Base-by-base conservation (phyloP, 2,888 invertebrate species). In the Ceraclea dissimilis region DNA sequence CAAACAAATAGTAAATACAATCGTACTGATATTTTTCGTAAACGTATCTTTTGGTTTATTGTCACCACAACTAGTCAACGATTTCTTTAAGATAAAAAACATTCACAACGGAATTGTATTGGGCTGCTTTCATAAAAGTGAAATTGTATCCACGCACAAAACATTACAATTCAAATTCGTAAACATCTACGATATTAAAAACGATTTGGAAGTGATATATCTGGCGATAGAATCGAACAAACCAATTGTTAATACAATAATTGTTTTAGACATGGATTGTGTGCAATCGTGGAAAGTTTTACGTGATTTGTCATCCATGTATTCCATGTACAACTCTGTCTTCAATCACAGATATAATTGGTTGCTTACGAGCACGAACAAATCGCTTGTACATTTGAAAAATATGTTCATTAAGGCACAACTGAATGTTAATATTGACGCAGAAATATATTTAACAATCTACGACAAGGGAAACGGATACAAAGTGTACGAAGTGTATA, bases 401-500 rank as follows among this genome's bases (percentile, higher is more conserved):
- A 57, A 67, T n/a, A 60, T 62, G 34, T 65, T 79, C n/a, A 66
- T 70, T 8, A 60, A 64, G 6, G n/a, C n/a, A n/a, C n/a, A n/a
- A n/a, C 70, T 71, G 54, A 69, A 71, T 2, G 64, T 79, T 18
- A 75, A 75, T 63, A 67, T 79, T 1, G 71, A 79, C 63, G 74
- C 78, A 0, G 77, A 80, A 63, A 66, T 80, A 2, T 70, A 68
- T 13, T 62, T 79, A 2, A 68, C 71, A 4, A 56, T 66, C 51
- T 65, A 66, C 49, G 62, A 58, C 1, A 48, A 58, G 21, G 56
- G 65, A 16, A 63, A 62, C 5, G 56, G 57, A 17, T 71, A 66
- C 60, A 58, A 65, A 13, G 67, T 81, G 22, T 71, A 73, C 60
- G 80, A 80, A 65, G 66, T 74, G 5, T 81, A 75, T 68, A 82